Percentiles rank a stretch among this genome's conserved stretches.
Conservation (phyloP, 2,888 invertebrate genomes). For the Lutraria lutraria region DNA sequence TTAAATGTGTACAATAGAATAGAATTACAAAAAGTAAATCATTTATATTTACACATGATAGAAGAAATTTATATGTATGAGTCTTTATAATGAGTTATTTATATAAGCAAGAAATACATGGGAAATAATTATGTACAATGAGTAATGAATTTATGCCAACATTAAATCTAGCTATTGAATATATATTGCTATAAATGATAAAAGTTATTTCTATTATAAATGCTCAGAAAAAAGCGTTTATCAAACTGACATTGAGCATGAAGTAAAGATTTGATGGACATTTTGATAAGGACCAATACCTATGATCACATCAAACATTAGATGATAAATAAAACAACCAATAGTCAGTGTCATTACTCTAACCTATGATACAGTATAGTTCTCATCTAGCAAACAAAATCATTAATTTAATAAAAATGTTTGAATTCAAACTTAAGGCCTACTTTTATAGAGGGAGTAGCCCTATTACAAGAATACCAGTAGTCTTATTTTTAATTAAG, state of each 20-base stretch:
- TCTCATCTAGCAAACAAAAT: background rate
- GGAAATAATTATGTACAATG: slow-evolving; percentile 4
- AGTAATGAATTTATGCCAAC: background rate
- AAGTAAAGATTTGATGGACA: background rate
- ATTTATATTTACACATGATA: background rate
- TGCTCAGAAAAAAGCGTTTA: background rate
- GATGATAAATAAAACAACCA: background rate
- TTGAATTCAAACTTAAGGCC: too few species aligned
- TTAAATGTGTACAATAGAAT: too few species aligned
- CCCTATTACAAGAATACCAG: too few species aligned
- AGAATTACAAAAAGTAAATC: too few species aligned
- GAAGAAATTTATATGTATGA: background rate
- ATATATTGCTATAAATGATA: slow-evolving; percentile 16
- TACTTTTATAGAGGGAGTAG: too few species aligned
- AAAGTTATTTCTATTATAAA: background rate
- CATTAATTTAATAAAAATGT: too few species aligned
- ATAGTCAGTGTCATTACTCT: background rate
- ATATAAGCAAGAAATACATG: background rate
- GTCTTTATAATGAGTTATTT: background rate
- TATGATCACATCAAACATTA: background rate
- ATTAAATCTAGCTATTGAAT: background rate
- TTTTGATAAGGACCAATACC: too few species aligned
- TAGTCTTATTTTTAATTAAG: too few species aligned
- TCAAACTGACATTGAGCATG: background rate
- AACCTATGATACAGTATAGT: background rate